Evolutionary conservation across 2,797 vertebrate genomes (phyloP).

Genomic region (Diglossa cyanea): DNA sequence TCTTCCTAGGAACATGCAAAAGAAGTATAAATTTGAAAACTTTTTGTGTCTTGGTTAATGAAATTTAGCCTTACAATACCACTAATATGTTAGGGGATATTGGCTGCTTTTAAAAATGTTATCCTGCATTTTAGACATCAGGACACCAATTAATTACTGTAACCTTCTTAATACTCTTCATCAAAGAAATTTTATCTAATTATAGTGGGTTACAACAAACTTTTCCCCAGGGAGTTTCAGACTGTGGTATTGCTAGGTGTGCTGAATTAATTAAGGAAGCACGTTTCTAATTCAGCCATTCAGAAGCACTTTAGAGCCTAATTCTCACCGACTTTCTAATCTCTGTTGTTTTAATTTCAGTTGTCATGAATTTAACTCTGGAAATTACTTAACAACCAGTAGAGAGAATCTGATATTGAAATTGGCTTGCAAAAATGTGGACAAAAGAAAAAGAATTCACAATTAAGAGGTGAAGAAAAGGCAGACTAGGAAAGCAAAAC

Average conservation of each 20-base stretch:
- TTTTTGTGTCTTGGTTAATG: not conserved
- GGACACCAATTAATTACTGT: not conserved
- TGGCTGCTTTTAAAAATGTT: not conserved
- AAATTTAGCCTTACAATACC: not conserved
- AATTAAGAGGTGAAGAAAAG: not conserved
- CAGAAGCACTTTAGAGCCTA: not conserved
- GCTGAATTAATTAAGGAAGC: not conserved
- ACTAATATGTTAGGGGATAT: not conserved
- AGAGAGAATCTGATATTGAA: not conserved
- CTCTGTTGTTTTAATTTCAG: not conserved
- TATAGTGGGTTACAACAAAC: not conserved
- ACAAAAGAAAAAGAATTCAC: not conserved
- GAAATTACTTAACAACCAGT: not conserved
- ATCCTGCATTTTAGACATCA: not conserved
- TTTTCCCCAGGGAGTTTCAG: constrained; percentile 47
- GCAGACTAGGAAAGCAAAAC: not conserved
- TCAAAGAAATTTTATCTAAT: constrained; percentile 20
- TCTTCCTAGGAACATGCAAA: not conserved
- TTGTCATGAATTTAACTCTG: not conserved
- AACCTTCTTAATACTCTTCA: not conserved
- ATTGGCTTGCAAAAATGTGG: not conserved
- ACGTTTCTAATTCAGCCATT: not conserved
- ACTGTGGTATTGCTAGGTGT: not conserved
- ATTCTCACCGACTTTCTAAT: not conserved
- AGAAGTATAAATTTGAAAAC: not conserved